Evolutionary conservation across 2,113 vertebrate genomes (phyloP).

Genomic region (Scatophagus argus): DNA sequence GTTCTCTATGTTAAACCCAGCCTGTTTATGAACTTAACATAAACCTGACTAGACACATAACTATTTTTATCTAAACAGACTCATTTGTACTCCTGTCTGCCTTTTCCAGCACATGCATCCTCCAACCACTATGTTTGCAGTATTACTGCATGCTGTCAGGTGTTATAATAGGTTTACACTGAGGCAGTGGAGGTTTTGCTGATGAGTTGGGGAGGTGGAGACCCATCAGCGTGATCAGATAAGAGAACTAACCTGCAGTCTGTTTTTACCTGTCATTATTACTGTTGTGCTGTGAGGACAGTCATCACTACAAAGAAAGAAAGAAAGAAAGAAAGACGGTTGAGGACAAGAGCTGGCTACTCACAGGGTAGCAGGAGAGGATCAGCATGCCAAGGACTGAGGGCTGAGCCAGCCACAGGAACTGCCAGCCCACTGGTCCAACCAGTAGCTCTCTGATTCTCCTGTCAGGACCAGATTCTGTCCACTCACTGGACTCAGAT

Average conservation of each 20-base stretch:
- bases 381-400: constrained; percentile 13
- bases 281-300: constrained; percentile 17
- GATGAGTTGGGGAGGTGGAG: constrained; percentile 23
- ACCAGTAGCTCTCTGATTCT: constrained; percentile 2
- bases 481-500: neutral
- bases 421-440: constrained; percentile 13
- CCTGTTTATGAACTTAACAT: neutral
- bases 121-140: constrained; percentile 3
- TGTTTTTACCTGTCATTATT: constrained; percentile 50
- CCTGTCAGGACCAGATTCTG: constrained; percentile 1
- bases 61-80: neutral
- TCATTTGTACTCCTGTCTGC: constrained; percentile 30
- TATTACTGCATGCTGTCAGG: constrained; percentile 6
- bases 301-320: constrained; percentile 26
- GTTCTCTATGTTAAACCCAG: neutral
- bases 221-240: constrained; percentile 34
- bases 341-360: constrained; percentile 27
- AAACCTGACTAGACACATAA: neutral
- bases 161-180: neutral
- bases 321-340: constrained; percentile 41
- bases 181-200: constrained; percentile 10
- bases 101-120: constrained; percentile 3
- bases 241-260: constrained; percentile 34
- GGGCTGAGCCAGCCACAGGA: constrained; percentile 14
- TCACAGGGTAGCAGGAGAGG: neutral